These are phyloP conservation scores for Lepus timidus DNA, from an alignment of 2,113 vertebrate species.

Conservation along the genomic window DNA sequence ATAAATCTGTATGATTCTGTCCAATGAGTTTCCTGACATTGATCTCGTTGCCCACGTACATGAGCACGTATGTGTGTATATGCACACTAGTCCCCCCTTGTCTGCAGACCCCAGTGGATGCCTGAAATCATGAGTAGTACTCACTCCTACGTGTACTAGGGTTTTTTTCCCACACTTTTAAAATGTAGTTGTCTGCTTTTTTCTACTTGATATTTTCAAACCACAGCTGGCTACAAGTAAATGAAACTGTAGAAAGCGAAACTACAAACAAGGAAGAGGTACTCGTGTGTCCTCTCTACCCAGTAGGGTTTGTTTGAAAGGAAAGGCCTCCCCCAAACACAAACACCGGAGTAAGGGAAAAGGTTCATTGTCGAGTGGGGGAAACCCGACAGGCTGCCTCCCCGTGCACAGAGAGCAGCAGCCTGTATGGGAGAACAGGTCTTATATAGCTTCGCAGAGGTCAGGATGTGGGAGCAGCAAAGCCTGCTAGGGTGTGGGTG, in stretches of 20 bases:
- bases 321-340: too few relatives aligned
- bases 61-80: neutral
- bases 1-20: neutral
- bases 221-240: neutral
- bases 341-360: too few relatives aligned
- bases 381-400: too few relatives aligned
- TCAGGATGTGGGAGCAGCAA: too few relatives aligned
- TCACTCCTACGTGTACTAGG: neutral
- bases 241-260: neutral
- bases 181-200: neutral
- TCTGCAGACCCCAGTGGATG: neutral
- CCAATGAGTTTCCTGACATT: neutral
- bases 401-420: too few relatives aligned
- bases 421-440: too few relatives aligned
- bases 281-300: neutral
- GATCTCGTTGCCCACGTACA: neutral
- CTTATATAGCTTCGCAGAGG: too few relatives aligned
- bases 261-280: too few relatives aligned
- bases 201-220: neutral
- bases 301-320: neutral
- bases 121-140: neutral
- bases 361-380: too few relatives aligned
- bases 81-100: neutral
- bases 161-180: neutral
- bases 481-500: too few relatives aligned